phyloP scores from a whole-genome alignment of 1,140 invertebrate species.

The Drosophila guanche region DNA sequence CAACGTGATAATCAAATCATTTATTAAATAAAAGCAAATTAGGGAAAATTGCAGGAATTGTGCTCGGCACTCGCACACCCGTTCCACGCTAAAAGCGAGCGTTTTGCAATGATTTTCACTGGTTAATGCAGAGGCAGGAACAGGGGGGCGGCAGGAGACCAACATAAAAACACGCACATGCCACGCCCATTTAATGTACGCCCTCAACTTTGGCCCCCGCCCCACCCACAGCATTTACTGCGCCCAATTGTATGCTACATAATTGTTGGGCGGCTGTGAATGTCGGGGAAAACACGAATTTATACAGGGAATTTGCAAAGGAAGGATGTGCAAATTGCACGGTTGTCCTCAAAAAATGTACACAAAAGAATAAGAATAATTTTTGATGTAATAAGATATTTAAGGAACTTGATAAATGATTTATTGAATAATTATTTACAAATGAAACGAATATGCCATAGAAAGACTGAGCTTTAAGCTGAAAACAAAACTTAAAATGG shows the following conservation, averaged over 20 bases:
- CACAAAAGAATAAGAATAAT: too few species aligned
- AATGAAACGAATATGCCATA: too few species aligned
- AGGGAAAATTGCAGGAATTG: conserved; percentile 69
- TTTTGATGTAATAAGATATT: too few species aligned
- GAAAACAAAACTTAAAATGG: too few species aligned
- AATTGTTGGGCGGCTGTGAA: conserved; percentile 24
- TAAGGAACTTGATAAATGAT: too few species aligned
- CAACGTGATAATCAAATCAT: conserved; percentile 75
- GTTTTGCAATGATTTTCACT: conserved; percentile 46
- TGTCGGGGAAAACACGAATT: conserved; percentile 3
- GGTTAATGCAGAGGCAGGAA: conserved; percentile 51
- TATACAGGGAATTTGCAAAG: neutral
- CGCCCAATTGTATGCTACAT: conserved; percentile 58
- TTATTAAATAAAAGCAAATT: conserved; percentile 76
- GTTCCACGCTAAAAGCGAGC: neutral
- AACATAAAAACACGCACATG: conserved; percentile 34
- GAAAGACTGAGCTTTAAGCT: too few species aligned
- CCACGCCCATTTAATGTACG: conserved; percentile 68
- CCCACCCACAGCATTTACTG: conserved; percentile 35
- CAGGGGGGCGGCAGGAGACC: conserved; percentile 18
- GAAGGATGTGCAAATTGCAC: too few species aligned
- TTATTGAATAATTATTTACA: too few species aligned
- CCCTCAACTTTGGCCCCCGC: conserved; percentile 30
- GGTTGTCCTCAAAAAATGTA: too few species aligned
- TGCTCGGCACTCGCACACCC: conserved; percentile 9